phyloP scores from a whole-genome alignment of 2,888 invertebrate species.

The Pantelozetes paolii region DNA sequence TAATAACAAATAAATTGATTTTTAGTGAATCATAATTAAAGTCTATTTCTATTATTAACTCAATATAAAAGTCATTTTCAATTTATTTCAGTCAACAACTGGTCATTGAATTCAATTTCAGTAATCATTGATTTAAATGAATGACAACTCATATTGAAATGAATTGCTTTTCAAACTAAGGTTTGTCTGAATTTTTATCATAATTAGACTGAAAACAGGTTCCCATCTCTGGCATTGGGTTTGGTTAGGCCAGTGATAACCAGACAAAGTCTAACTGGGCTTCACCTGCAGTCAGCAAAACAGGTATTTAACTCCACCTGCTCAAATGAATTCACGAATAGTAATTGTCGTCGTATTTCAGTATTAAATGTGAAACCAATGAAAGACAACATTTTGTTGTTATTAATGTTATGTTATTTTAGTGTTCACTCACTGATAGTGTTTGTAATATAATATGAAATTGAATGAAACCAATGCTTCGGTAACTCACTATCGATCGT shows the following conservation, averaged over 20 bases:
- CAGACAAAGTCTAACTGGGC: background rate
- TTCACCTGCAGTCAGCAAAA: background rate
- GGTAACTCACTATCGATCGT: background rate
- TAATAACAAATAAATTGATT: too few relatives aligned
- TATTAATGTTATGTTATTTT: slow-evolving; percentile 7
- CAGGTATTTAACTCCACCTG: slow-evolving; percentile 24
- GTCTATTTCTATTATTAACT: too few relatives aligned
- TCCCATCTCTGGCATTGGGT: background rate
- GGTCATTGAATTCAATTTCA: too few relatives aligned
- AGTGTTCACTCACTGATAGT: too few relatives aligned
- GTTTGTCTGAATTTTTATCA: too few relatives aligned
- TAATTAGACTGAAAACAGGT: too few relatives aligned
- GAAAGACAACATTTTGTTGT: slow-evolving; percentile 14
- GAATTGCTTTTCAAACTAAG: too few relatives aligned
- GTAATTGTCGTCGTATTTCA: background rate
- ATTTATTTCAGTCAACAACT: too few relatives aligned
- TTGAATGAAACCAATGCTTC: background rate
- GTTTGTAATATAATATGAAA: background rate
- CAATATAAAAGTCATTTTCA: too few relatives aligned
- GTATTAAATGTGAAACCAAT: slow-evolving; percentile 23
- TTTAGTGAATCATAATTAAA: too few relatives aligned
- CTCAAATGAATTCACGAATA: background rate
- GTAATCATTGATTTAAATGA: too few relatives aligned
- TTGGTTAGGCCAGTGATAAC: background rate
- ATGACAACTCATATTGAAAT: too few relatives aligned